Percentiles rank a stretch among this genome's conserved stretches.
Evolutionary conservation across 1,140 invertebrate species (phyloP).

Genomic region (Drosophila kurseongensis): DNA sequence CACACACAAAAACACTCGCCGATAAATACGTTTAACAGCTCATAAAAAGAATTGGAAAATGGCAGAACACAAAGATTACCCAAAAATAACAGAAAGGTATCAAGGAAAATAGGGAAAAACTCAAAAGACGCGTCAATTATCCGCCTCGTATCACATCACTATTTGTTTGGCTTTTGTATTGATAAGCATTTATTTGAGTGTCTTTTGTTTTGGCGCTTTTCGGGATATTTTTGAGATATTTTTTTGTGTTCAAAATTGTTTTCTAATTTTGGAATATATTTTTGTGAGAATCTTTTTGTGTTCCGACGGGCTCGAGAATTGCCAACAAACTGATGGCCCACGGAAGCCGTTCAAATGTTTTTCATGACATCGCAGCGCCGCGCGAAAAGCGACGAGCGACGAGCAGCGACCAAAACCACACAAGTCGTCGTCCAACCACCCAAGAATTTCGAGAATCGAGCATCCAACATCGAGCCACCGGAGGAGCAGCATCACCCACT

Average conservation of each 20-base stretch:
- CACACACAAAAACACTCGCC: constrained; percentile 23
- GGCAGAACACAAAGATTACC: constrained; percentile 45
- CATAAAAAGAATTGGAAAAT: constrained; percentile 45
- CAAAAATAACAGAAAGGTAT: constrained; percentile 33
- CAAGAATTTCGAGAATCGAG: constrained; percentile 30
- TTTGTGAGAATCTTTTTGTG: constrained; percentile 14
- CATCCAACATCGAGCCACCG: constrained; percentile 13
- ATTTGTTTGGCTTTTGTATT: constrained; percentile 21
- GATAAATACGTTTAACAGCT: constrained; percentile 63
- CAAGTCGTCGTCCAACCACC: constrained; percentile 42
- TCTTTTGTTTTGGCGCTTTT: constrained; percentile 15
- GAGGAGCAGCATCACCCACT: constrained; percentile 47
- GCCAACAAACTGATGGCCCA: constrained; percentile 82
- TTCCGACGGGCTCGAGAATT: constrained; percentile 73
- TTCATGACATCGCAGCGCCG: constrained; percentile 64
- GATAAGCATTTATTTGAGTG: constrained; percentile 28
- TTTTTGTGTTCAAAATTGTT: neutral
- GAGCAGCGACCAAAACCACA: constrained; percentile 40
- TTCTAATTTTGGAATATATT: constrained; percentile 1
- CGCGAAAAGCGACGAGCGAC: constrained; percentile 25
- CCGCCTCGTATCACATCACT: constrained; percentile 74
- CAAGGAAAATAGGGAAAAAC: constrained; percentile 41
- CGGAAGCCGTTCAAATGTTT: constrained; percentile 77
- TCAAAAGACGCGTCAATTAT: constrained; percentile 59
- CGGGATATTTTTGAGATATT: neutral